Evolutionary conservation across 2,113 vertebrate genomes (phyloP).

Genomic region (Ellobius talpinus): DNA sequence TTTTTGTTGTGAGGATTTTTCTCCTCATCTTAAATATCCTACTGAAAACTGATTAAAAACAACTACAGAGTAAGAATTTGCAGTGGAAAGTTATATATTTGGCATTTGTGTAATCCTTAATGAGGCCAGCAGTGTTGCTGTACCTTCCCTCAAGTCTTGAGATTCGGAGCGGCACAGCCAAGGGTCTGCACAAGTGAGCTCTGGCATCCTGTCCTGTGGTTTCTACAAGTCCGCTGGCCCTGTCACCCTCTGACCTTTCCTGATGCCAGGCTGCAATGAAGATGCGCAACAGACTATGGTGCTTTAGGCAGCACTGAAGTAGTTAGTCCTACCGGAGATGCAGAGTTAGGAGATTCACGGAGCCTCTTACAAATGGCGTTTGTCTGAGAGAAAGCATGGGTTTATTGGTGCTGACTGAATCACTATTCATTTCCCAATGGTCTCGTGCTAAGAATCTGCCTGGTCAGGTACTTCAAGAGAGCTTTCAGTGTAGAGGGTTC

Average conservation of each 20-base stretch:
- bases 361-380: background rate
- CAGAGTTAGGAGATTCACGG: background rate
- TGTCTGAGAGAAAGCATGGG: background rate
- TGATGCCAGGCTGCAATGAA: too few species aligned
- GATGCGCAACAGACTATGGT: accelerated
- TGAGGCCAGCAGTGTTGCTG: background rate
- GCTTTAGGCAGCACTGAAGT: accelerated
- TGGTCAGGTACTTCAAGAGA: background rate
- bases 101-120: background rate
- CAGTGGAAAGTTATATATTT: background rate
- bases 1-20: background rate
- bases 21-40: background rate
- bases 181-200: accelerated
- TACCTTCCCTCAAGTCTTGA: background rate
- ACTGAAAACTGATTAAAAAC: background rate
- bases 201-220: accelerated
- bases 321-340: background rate
- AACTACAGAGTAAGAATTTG: background rate
- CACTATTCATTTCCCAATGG: background rate
- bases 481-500: background rate
- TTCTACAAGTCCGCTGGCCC: accelerated
- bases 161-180: background rate
- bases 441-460: background rate
- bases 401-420: background rate
- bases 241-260: accelerated